phyloP scores from a whole-genome alignment of 92 coral and sea anemone species.

The Pocillopora grandis region DNA sequence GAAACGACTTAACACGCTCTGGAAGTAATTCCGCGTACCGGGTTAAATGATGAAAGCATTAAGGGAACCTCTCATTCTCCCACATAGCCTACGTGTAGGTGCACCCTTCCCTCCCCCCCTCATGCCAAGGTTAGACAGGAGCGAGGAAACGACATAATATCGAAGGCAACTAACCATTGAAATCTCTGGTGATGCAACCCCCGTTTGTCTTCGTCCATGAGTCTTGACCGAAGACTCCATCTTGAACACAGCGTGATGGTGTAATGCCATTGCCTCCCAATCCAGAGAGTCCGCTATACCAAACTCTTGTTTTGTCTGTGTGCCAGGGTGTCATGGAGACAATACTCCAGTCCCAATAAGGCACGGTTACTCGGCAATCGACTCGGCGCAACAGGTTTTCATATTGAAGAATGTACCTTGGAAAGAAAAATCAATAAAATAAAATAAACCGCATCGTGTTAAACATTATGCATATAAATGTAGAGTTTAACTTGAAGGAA shows the following conservation, averaged over 20 bases:
- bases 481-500: too few relatives aligned
- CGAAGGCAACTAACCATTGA: conserved; percentile 1
- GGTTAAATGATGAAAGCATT: too few relatives aligned
- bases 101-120: too few relatives aligned
- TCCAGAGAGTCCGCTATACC: conserved; percentile 30
- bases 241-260: conserved; percentile 15
- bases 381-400: conserved; percentile 30
- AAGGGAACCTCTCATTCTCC: too few relatives aligned
- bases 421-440: neutral
- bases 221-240: conserved; percentile 18
- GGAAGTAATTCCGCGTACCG: too few relatives aligned
- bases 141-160: too few relatives aligned
- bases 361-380: conserved; percentile 43
- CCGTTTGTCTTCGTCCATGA: neutral
- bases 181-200: conserved; percentile 10
- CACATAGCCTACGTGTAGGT: too few relatives aligned
- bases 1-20: too few relatives aligned
- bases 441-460: too few relatives aligned
- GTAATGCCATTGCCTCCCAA: conserved; percentile 43
- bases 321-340: conserved; percentile 22
- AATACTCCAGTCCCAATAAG: conserved; percentile 54
- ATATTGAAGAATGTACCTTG: conserved; percentile 22
- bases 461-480: too few relatives aligned
- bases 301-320: conserved; percentile 10
- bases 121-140: too few relatives aligned